Evolutionary conservation across 1,140 invertebrate species (phyloP).

Genomic region (Orius laevigatus): DNA sequence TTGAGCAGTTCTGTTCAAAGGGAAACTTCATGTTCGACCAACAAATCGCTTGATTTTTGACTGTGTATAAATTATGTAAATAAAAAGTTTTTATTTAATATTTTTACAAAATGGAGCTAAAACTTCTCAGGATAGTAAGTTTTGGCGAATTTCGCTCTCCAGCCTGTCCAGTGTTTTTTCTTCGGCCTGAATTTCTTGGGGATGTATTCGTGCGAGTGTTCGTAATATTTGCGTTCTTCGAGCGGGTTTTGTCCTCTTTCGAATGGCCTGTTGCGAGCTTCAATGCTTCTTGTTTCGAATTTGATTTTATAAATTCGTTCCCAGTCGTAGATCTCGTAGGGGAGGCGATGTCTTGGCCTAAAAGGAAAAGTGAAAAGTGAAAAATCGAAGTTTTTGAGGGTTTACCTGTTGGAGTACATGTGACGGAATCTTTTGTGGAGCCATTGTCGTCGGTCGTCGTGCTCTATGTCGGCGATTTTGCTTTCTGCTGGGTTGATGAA

Average conservation of each 20-base stretch:
- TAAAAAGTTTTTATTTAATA: no score
- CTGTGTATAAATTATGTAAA: no score
- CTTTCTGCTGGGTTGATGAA: conserved; percentile 43
- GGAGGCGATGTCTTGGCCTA: conserved; percentile 17
- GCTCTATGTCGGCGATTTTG: conserved; percentile 45
- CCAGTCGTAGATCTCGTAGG: conserved; percentile 23
- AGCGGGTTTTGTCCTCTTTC: conserved; percentile 20
- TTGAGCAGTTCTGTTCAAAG: background rate
- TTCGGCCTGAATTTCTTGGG: conserved; percentile 12
- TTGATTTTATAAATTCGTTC: conserved; percentile 23
- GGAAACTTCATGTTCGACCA: background rate
- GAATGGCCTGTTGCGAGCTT: conserved; percentile 20
- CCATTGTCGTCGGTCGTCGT: conserved; percentile 45
- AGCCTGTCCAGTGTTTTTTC: conserved; percentile 16
- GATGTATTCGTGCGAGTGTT: conserved; percentile 12
- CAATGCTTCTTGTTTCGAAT: conserved; percentile 19
- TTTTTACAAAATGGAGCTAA: no score
- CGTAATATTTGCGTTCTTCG: conserved; percentile 18
- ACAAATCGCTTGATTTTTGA: background rate
- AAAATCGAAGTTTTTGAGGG: conserved; percentile 1
- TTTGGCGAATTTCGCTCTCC: conserved; percentile 15
- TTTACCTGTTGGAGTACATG: conserved; percentile 39
- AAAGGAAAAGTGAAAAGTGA: conserved; percentile 12
- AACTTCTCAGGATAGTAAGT: conserved; percentile 17
- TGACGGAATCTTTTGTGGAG: conserved; percentile 49